A percentile compares a stretch with the other conserved stretches of the same genome.
Evolutionary conservation across 2,888 invertebrate genomes (phyloP).

Genomic region (Rosalia funebris): DNA sequence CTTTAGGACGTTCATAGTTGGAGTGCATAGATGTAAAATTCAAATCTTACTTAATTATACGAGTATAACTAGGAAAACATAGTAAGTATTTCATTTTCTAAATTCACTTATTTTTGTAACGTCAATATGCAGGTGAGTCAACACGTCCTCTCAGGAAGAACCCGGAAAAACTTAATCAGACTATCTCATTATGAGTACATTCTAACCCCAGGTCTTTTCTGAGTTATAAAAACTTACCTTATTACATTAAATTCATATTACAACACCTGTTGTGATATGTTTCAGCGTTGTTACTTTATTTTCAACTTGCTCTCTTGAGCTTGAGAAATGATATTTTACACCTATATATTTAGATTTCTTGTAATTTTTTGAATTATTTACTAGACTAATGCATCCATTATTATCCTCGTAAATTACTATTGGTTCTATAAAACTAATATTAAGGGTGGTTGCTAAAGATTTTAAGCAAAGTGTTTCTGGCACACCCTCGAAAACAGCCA

Average conservation of each 20-base stretch:
- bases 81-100: too few relatives aligned
- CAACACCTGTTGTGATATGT: too few relatives aligned
- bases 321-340: neutral
- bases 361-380: neutral
- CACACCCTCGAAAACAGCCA: conserved; percentile 45
- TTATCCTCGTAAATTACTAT: neutral
- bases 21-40: too few relatives aligned
- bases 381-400: neutral
- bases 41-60: too few relatives aligned
- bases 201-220: neutral
- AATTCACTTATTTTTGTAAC: too few relatives aligned
- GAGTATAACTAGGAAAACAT: too few relatives aligned
- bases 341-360: neutral
- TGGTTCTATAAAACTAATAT: too few relatives aligned
- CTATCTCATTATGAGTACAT: neutral
- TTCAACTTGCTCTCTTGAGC: neutral
- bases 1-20: too few relatives aligned
- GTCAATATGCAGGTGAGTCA: too few relatives aligned
- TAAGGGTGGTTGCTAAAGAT: too few relatives aligned
- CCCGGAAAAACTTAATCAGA: neutral
- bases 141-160: neutral
- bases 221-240: neutral
- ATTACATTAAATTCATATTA: neutral
- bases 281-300: neutral
- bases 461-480: conserved; percentile 52